phyloP scores from a whole-genome alignment of 2,888 invertebrate genomes.

The Luperina nickerlii region DNA sequence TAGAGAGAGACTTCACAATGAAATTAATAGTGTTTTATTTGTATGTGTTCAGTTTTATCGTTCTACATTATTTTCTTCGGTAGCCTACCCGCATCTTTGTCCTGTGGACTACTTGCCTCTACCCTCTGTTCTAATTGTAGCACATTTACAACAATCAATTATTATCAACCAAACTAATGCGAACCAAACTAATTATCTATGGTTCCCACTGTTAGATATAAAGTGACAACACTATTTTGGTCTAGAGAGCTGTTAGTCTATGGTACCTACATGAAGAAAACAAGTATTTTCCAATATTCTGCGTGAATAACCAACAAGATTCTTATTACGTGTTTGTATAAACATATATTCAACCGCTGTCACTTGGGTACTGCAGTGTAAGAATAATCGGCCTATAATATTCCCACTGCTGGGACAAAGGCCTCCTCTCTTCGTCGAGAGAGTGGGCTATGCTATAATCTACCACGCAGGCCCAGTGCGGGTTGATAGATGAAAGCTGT shows the following conservation, averaged over 20 bases:
- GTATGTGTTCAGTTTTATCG: neutral
- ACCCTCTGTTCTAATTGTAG: neutral
- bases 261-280: neutral
- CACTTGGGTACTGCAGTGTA: neutral
- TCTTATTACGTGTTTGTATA: neutral
- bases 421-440: too few species aligned
- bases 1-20: neutral
- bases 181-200: neutral
- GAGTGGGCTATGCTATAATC: too few species aligned
- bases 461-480: too few species aligned
- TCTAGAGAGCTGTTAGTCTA: neutral
- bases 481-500: too few species aligned
- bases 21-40: conserved; percentile 3
- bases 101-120: neutral
- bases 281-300: neutral
- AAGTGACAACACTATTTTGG: neutral
- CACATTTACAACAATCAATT: neutral
- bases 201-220: neutral
- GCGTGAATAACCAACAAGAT: neutral
- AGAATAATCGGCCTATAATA: too few species aligned
- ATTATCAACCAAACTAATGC: too few species aligned
- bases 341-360: neutral
- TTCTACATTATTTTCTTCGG: neutral
- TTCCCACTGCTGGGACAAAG: too few species aligned
- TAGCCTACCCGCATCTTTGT: neutral